These are phyloP conservation scores for Ligdia adustata DNA, from an alignment of 2,888 invertebrate species.

Conservation along the genomic window DNA sequence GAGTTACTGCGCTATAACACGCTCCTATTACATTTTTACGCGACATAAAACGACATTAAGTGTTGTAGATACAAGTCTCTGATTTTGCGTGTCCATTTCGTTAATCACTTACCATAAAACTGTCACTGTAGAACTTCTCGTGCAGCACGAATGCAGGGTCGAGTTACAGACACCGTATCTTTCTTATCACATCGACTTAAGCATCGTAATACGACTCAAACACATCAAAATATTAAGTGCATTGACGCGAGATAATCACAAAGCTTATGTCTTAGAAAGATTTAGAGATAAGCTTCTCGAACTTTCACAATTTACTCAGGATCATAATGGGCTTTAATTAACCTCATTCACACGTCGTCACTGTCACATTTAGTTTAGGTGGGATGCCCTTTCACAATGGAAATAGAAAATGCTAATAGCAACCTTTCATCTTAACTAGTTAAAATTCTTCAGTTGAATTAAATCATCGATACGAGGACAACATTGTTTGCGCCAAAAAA, in stretches of 20 bases:
- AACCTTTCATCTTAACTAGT: neutral
- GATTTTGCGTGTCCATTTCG: conserved; percentile 33
- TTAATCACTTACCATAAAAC: conserved; percentile 45
- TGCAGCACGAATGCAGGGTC: conserved; percentile 43
- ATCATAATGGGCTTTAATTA: conserved; percentile 40
- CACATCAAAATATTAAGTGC: conserved; percentile 45
- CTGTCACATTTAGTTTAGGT: conserved; percentile 19
- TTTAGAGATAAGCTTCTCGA: conserved; percentile 23
- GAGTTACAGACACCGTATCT: conserved; percentile 54
- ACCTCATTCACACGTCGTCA: conserved; percentile 43
- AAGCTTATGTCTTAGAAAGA: conserved; percentile 31
- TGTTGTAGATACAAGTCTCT: conserved; percentile 17
- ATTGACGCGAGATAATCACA: conserved; percentile 40
- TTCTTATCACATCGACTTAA: conserved; percentile 49
- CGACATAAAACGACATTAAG: conserved; percentile 13
- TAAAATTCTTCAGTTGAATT: conserved; percentile 2
- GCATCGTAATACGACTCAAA: conserved; percentile 41
- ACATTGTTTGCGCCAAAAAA: conserved; percentile 23
- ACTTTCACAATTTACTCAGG: conserved; percentile 40
- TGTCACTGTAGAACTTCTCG: conserved; percentile 45
- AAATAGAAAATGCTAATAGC: conserved; percentile 15
- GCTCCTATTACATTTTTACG: conserved; percentile 3
- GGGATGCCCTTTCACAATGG: conserved; percentile 24
- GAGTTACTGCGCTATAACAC: neutral
- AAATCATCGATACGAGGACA: conserved; percentile 9